Conservation (phyloP, 2,888 invertebrate genomes). For the Margaritifera margaritifera region DNA sequence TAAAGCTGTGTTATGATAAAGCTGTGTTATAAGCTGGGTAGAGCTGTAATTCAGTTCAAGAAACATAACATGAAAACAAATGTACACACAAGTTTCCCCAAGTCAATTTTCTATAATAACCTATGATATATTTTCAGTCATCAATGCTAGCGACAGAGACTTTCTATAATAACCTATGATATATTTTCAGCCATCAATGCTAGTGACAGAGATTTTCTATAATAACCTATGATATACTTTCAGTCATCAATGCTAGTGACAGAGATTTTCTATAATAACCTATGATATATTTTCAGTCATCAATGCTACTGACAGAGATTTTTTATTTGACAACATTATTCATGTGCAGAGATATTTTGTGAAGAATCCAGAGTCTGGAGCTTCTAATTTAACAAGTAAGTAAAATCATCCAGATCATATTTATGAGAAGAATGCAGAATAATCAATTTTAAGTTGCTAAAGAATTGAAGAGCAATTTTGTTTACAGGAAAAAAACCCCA, state of each 20-base stretch:
- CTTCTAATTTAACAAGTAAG: no score
- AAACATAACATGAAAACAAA: no score
- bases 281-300: constrained; percentile 35
- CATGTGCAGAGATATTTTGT: constrained; percentile 46
- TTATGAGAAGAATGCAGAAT: no score
- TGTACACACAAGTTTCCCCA: no score
- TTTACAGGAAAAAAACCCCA: no score
- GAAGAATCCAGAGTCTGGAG: not conserved
- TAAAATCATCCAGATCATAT: no score
- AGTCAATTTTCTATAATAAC: no score
- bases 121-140: constrained; percentile 30
- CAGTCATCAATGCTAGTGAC: constrained; percentile 44
- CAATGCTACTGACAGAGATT: constrained; percentile 41
- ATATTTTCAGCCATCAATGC: constrained; percentile 46
- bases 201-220: constrained; percentile 24
- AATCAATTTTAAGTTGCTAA: no score
- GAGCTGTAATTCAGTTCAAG: no score
- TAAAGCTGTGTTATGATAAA: no score
- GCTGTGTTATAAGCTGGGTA: no score
- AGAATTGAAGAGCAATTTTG: no score
- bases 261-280: not conserved
- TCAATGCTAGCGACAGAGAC: constrained; percentile 42
- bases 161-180: constrained; percentile 48
- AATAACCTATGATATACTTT: constrained; percentile 14
- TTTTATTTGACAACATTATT: constrained; percentile 48